Evolutionary conservation across 2,888 invertebrate species (phyloP), one percentile per base, ranked within the genome.

Genomic region (Tachina lurida): DNA sequence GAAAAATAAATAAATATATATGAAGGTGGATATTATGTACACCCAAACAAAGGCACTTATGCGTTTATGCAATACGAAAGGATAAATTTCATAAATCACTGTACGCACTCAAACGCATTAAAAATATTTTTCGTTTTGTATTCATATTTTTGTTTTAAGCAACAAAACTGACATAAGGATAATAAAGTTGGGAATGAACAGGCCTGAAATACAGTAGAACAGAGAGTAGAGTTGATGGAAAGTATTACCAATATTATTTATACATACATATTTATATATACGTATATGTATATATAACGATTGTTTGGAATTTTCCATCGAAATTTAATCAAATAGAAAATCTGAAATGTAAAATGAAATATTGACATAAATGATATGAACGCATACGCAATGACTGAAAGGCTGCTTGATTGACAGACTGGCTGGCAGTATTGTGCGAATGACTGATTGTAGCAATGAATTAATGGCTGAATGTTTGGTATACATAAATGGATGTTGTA

Each of bases 301-400:
- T 83, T 83, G 83, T 76, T 83, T 87, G 86, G 87, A 87, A 87
- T 84, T 85, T 83, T 80, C 87, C 87, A 88, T 86, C 87, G 86
- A 88, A 87, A 88, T 88, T 89, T 89, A 90, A 89, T 90, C 90
- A 90, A 88, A 90, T 87, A 88, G 88, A 89, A 89, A 87, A 90
- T 89, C 88, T 84, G 89, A 89, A 87, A 89, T 88, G 86, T 87
- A 84, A 86, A 81, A 85, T 87, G 87, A 89, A 89, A 87, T 88
- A 87, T 87, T 87, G 87, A 87, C 87, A 85, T 70, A 75, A 84
- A 76, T 80, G 76, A 68, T 78, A 84, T 83, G 78, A 86, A 82
- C 68, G 73, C 65, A 63, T n/a, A 68, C 58, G 49, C 54, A 77
- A 63, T 71, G 81, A 73, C 45, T 58, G 60, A 67, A 63, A 68